Conservation (phyloP, 37 sponge, comb jelly and placozoan genomes). For the Theonella swinhoei region DNA sequence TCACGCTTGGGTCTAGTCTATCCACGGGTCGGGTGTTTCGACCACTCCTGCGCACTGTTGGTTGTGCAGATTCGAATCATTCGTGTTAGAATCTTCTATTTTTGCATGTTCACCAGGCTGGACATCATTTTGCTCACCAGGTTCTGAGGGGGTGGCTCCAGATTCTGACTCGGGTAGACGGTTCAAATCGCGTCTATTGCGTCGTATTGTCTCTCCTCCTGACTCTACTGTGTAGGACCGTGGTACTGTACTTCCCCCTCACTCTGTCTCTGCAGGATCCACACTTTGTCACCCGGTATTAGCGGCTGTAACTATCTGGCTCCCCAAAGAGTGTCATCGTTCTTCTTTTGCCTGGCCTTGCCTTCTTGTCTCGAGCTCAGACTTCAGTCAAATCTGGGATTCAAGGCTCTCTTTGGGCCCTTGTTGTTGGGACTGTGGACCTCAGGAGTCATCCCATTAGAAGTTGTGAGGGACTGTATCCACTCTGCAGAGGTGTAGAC, state of each 20-base stretch:
- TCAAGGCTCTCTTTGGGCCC: constrained; percentile 9
- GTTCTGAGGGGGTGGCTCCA: no score
- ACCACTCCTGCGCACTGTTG: no score
- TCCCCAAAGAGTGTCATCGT: constrained; percentile 9
- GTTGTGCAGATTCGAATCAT: no score
- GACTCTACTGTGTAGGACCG: constrained; percentile 18
- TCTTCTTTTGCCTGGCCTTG: constrained; percentile 24
- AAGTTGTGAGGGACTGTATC: constrained; percentile 41
- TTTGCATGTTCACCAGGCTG: no score
- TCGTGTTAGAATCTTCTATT: no score
- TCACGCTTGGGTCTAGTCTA: no score
- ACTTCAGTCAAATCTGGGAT: constrained; percentile 1
- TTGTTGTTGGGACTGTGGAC: constrained; percentile 30
- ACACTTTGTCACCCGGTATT: constrained; percentile 10
- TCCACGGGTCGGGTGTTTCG: no score
- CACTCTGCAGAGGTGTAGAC: constrained; percentile 45
- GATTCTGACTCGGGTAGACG: no score
- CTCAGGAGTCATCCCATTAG: constrained; percentile 35
- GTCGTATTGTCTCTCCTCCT: no score
- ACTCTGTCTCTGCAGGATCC: constrained; percentile 18
- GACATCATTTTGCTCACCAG: no score
- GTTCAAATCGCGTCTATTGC: no score
- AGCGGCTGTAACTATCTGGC: neutral
- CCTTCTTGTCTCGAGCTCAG: constrained; percentile 8
- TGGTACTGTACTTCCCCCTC: constrained; percentile 4